Conservation (phyloP, 2,888 invertebrate genomes). For the Morpho achilles region DNA sequence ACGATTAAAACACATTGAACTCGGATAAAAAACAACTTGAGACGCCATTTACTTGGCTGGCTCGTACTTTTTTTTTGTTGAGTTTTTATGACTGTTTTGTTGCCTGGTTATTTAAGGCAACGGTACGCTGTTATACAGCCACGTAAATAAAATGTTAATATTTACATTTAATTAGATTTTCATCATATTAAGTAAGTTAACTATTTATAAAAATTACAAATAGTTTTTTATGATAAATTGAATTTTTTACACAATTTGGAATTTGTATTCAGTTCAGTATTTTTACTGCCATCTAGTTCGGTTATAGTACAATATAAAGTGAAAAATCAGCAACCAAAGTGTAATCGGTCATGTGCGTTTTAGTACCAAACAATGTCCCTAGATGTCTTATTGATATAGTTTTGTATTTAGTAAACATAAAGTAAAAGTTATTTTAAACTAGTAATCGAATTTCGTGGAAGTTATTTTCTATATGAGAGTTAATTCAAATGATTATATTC, state of each 20-base stretch:
- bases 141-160: conserved; percentile 7
- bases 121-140: conserved; percentile 20
- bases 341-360: too few species aligned
- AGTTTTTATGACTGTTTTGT: conserved; percentile 45
- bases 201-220: not conserved
- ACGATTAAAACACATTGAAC: conserved; percentile 62
- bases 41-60: conserved; percentile 73
- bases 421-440: too few species aligned
- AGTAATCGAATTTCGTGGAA: too few species aligned
- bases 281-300: not conserved
- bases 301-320: too few species aligned
- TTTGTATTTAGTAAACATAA: too few species aligned
- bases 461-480: too few species aligned
- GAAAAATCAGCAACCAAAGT: too few species aligned
- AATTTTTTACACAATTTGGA: too few species aligned
- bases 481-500: too few species aligned
- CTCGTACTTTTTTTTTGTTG: conserved; percentile 53
- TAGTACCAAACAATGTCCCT: too few species aligned
- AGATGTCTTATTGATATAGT: too few species aligned
- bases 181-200: conserved; percentile 2
- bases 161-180: conserved; percentile 6
- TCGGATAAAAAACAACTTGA: conserved; percentile 74
- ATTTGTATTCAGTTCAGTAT: not conserved
- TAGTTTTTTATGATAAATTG: not conserved
- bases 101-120: conserved; percentile 29